Conservation (phyloP, 1,140 invertebrate species). For the Drosophila nasuta region DNA sequence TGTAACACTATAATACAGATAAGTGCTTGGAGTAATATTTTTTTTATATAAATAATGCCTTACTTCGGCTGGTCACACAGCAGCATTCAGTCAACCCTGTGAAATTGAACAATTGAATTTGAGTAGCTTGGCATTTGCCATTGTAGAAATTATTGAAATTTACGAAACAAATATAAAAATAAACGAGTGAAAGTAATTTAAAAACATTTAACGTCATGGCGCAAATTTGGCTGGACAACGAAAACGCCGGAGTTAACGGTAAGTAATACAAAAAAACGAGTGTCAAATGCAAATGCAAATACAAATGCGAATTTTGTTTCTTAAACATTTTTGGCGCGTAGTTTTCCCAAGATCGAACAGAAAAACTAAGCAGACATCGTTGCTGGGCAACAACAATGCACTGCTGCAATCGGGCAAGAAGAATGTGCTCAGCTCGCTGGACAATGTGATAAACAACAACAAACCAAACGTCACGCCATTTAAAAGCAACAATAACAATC, state of each 20-base stretch:
- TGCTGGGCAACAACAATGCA: slow-evolving; percentile 4
- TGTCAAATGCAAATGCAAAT: neutral
- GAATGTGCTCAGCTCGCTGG: slow-evolving; percentile 27
- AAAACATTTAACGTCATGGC: slow-evolving; percentile 5
- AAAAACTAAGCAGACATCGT: neutral
- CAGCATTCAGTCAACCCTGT: slow-evolving; percentile 2
- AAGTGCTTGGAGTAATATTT: no score
- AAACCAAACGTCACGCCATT: slow-evolving; percentile 24
- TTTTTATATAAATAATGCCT: neutral
- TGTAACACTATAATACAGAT: neutral
- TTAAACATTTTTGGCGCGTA: slow-evolving; percentile 18
- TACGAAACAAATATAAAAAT: neutral
- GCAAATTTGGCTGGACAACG: slow-evolving; percentile 36
- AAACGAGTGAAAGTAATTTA: neutral
- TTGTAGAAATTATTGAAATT: neutral
- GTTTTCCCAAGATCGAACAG: slow-evolving; percentile 23
- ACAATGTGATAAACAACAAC: slow-evolving; percentile 31
- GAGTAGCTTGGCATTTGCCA: slow-evolving; percentile 17
- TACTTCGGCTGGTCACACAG: neutral
- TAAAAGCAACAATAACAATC: neutral
- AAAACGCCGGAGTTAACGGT: slow-evolving; percentile 28
- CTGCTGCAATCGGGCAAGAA: slow-evolving; percentile 20
- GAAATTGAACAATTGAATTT: slow-evolving; percentile 3
- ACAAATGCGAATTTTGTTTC: neutral
- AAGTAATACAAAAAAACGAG: neutral